A percentile compares a stretch with the other conserved stretches of the same genome.
Conservation (phyloP, 2,113 vertebrate genomes). For the Peucedramus taeniatus region DNA sequence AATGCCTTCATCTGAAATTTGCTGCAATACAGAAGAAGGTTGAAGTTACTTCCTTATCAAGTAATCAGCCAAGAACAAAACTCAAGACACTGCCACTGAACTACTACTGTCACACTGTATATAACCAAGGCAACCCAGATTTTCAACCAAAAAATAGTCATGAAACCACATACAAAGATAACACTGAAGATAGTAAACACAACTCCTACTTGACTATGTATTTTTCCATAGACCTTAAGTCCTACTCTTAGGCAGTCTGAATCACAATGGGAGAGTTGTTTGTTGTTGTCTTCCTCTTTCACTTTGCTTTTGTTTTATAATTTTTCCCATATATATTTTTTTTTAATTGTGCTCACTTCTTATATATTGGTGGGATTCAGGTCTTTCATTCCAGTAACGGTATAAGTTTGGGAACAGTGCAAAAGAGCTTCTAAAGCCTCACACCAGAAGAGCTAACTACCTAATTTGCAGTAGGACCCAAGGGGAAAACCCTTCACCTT, state of each 20-base stretch:
- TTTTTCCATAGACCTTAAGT: background rate
- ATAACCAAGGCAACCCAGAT: background rate
- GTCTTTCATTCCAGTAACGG: background rate
- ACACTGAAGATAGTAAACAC: background rate
- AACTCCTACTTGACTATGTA: background rate
- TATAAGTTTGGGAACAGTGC: background rate
- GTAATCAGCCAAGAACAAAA: background rate
- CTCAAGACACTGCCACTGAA: background rate
- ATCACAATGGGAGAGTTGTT: background rate
- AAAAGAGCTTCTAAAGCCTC: background rate
- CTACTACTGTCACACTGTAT: background rate
- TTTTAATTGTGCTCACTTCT: background rate
- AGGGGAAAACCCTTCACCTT: background rate
- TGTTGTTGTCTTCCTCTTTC: background rate
- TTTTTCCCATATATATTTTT: background rate
- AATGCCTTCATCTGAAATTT: conserved; percentile 88
- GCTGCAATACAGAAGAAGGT: conserved; percentile 68
- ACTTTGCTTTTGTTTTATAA: background rate
- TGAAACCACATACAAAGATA: background rate
- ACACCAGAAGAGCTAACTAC: background rate
- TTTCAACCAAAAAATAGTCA: background rate
- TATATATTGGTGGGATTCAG: background rate
- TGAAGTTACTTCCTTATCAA: background rate
- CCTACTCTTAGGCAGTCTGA: background rate
- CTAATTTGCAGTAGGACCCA: background rate